Base-by-base conservation (phyloP, 2,797 vertebrate species). In the Eleutherodactylus coqui region DNA sequence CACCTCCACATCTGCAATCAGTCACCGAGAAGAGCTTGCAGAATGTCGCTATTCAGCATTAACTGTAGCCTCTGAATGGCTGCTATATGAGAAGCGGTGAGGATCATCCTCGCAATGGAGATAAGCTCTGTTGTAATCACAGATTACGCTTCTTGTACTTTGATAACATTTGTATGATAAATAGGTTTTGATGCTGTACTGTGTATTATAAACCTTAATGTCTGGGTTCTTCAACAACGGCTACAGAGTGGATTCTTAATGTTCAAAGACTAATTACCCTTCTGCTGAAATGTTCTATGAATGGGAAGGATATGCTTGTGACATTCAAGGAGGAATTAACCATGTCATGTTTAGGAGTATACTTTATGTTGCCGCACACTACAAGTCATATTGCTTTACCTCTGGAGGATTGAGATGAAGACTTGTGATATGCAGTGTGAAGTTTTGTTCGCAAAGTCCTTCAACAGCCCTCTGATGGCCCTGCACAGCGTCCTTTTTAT, bases 81-180 rank as follows among this genome's bases (percentile, higher is more conserved):
- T 62, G 55, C 69, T 84, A 14, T 81, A 81, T 67, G 75, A 79
- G 78, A 87, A 84, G 86, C 53, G 27, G 82, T 14, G 36, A 76
- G 77, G 76, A 84, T 80, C 86, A 87, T 55, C 77, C 82, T 29
- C 21, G 69, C 86, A 81, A 36, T 55, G 82, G 77, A 84, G 86
- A 87, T 87, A 85, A 87, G 86, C 82, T 60, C 38, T 69, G 70
- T 87, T 87, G 82, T 84, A 87, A 87, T 85, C 77, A 41, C 29
- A 87, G 86, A 87, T 84, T 87, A 85, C 27, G 82, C 86, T 82
- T 84, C 86, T 87, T 87, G 86, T 87, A 84, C 77, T 87, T 85
- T 87, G 86, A 87, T 87, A 87, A 81, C 82, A 87, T 87, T 87
- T 81, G 77, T 87, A 85, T 87, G 86, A 87, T 81, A 85, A 87